Base-by-base conservation (phyloP, 2,888 invertebrate species). In the Syrphus vitripennis region DNA sequence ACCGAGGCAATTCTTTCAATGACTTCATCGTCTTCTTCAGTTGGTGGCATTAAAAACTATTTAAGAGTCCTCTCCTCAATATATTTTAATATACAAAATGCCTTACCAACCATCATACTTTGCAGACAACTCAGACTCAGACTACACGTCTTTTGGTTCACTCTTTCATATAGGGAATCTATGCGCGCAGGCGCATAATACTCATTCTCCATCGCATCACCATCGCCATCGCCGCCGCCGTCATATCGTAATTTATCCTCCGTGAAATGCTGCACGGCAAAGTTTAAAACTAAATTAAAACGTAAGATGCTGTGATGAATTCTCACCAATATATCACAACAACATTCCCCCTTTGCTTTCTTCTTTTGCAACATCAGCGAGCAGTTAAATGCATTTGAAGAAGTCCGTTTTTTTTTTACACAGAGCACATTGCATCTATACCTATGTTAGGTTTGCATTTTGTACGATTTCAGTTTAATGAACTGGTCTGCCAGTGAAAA, bases 271-370 rank as follows among this genome's bases (percentile, higher is more conserved):
- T 76, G 59, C 72, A 77, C 55, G 72, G 81, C 74, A 82, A 82
- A 82, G 77, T 82, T 86, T 86, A 86, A 86, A 86, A 79, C 78
- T 87, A 87, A 87, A 87, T 87, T 87, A 87, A 87, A 87, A 87
- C 87, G 87, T 82, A 87, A 87, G 83, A 87, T 77, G 71, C 69
- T 26, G 75, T 87, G 87, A 87, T 87, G 83, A 71, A 87, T 87
- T 83, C 63, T 71, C 50, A 72, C 87, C 87, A 87, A 87, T 87
- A 87, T 83, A 83, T 87, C 87, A 87, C 87, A 75, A 87, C 87
- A 75, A 67, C 74, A 67, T 24, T 40, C 4, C 57, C 48, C 53
- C 74, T 31, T 50, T 34, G 12, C 57, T 6, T n/a, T 14, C 26
- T 5, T 31, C 14, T 14, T 50, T 14, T 34, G 50, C 31, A 50